phyloP scores from a whole-genome alignment of 2,113 vertebrate genomes.

The Conger conger region DNA sequence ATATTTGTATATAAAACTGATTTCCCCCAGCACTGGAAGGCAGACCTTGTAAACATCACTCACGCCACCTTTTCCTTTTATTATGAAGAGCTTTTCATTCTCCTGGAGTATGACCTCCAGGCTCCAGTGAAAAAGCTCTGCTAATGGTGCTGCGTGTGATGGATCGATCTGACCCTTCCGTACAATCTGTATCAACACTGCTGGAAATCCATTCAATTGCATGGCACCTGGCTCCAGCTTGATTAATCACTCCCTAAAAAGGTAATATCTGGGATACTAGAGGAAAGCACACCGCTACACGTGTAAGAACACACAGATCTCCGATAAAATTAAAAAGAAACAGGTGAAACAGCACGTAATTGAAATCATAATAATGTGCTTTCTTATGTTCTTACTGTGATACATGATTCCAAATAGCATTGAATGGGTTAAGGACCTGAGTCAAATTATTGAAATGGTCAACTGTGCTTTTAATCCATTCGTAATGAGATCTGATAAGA shows the following conservation, averaged over 20 bases:
- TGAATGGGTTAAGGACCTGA: not conserved
- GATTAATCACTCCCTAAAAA: constrained; percentile 17
- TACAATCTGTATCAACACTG: not conserved
- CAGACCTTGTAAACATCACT: not conserved
- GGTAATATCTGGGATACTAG: not conserved
- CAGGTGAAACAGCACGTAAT: not conserved
- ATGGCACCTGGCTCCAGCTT: not conserved
- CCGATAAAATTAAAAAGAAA: too few relatives aligned
- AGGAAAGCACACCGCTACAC: not conserved
- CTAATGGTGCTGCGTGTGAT: not conserved
- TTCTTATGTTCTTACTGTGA: not conserved
- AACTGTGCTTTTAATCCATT: not conserved
- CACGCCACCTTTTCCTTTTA: not conserved
- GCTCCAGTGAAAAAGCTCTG: not conserved
- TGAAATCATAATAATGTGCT: not conserved
- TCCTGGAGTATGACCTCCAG: not conserved
- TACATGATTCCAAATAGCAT: not conserved
- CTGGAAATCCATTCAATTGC: not conserved
- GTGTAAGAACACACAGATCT: not conserved
- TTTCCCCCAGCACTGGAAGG: not conserved
- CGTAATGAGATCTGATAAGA: not conserved
- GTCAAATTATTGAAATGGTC: too few relatives aligned
- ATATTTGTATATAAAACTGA: not conserved
- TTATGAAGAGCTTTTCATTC: not conserved
- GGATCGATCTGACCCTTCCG: not conserved